Base-by-base conservation (phyloP, 1,140 invertebrate species). In the Drosophila auraria region DNA sequence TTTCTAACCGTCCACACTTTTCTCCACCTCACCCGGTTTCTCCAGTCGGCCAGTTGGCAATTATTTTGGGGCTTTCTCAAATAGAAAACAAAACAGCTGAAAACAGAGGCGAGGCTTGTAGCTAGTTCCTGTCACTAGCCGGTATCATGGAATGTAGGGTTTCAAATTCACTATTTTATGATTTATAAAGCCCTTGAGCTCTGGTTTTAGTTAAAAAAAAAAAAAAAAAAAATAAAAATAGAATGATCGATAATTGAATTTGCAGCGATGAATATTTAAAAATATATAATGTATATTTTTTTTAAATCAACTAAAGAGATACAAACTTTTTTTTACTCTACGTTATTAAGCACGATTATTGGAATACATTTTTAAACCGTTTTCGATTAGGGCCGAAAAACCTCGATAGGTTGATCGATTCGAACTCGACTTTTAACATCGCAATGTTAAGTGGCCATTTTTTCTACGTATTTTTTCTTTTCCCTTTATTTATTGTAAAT, bases 21-120 rank as follows among this genome's bases (percentile, higher is more conserved):
- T 62, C 59, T 69, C 47, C 30, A 14, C 20, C 54, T 63, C 20
- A 33, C 20, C 33, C 15, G 36, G 25, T 65, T 64, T 42, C 20
- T 42, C 47, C 40, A 38, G 27, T 27, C 27, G 27, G 68, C 63
- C 83, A 83, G 61, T 76, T 89, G 72, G 72, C 61, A 78, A 83
- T 82, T 68, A 83, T 83, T 83, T 80, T 73, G 78, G 61, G 68
- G 66, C 66, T 72, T 82, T 69, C 70, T 79, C 44, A 69, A 74
- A 30, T 30, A 15, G 17, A 62, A 40, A 27, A 25, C 23, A 50
- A 20, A 38, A 23, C 53, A 38, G 45, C 14, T 23, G 44, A 49
- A 54, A 59, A 36, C 66, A 30, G 38, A 17, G 36, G 33, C 47
- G 53, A 72, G 23, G 27, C 45, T 27, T 51, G 2, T 36, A 56